These are phyloP conservation scores for Artibeus jamaicensis DNA, from an alignment of 2,797 vertebrate genomes.

Conservation along the genomic window DNA sequence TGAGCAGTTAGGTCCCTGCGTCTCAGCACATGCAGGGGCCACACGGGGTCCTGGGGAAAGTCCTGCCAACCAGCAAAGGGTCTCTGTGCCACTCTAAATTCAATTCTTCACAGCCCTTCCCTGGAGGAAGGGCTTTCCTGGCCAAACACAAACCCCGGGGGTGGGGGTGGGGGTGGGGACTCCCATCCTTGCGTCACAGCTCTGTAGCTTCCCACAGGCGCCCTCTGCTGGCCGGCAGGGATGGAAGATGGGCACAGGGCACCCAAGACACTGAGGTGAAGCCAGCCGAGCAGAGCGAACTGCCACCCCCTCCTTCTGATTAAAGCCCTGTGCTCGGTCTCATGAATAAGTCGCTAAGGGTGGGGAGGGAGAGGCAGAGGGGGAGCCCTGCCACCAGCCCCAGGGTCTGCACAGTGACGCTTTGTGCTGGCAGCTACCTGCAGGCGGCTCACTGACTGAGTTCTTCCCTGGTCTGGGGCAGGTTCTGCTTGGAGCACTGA, in stretches of 20 bases:
- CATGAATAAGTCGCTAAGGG: neutral
- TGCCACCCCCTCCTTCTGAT: neutral
- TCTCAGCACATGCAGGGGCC: neutral
- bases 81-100: fast-evolving
- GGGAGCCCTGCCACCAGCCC: neutral
- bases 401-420: neutral
- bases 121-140: neutral
- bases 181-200: fast-evolving
- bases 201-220: fast-evolving
- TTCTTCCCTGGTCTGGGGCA: constrained; percentile 46
- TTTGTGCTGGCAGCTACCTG: neutral
- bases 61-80: no score
- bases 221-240: fast-evolving
- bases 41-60: neutral
- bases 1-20: neutral
- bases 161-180: no score
- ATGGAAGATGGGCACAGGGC: fast-evolving
- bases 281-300: neutral
- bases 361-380: neutral
- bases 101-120: neutral
- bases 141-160: neutral
- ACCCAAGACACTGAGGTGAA: neutral
- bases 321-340: neutral
- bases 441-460: neutral
- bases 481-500: constrained; percentile 98